phyloP scores from a whole-genome alignment of 1,140 invertebrate genomes.

The Megalopta genalis region DNA sequence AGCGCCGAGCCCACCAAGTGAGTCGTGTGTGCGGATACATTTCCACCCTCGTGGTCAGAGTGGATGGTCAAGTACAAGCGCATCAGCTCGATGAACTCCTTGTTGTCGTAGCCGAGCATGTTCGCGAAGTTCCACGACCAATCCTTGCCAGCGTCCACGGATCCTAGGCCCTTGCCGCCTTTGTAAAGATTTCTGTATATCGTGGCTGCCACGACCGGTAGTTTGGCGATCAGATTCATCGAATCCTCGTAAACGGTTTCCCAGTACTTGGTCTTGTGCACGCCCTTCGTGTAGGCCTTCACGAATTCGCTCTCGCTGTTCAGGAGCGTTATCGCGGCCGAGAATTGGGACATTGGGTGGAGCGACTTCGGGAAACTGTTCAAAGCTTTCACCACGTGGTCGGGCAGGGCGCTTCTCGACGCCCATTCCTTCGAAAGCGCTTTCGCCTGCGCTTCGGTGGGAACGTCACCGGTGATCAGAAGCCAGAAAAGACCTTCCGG shows the following conservation, averaged over 20 bases:
- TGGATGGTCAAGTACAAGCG: constrained; percentile 97
- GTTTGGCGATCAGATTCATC: constrained; percentile 97
- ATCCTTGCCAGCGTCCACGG: constrained; percentile 94
- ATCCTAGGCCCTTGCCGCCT: constrained; percentile 91
- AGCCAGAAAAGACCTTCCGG: constrained; percentile 99
- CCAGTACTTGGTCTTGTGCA: constrained; percentile 94
- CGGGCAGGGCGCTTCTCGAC: constrained; percentile 91
- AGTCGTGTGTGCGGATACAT: constrained; percentile 96
- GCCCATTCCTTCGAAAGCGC: constrained; percentile 96
- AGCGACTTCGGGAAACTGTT: constrained; percentile 97
- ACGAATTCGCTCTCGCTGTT: constrained; percentile 97
- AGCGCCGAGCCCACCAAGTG: constrained; percentile 97
- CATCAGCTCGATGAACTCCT: constrained; percentile 95
- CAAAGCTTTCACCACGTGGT: constrained; percentile 95
- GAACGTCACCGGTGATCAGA: constrained; percentile 94
- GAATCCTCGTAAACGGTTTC: constrained; percentile 96
- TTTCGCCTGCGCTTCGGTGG: constrained; percentile 90
- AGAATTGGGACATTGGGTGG: constrained; percentile 98
- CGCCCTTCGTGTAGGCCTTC: constrained; percentile 92
- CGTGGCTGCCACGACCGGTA: constrained; percentile 95
- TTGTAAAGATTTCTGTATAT: constrained; percentile 87
- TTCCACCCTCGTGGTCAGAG: constrained; percentile 97
- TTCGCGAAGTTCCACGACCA: constrained; percentile 96
- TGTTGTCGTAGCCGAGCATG: constrained; percentile 95
- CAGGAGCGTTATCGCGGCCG: constrained; percentile 93